phyloP scores from a whole-genome alignment of 2,888 invertebrate genomes.

The Melanargia galathea region DNA sequence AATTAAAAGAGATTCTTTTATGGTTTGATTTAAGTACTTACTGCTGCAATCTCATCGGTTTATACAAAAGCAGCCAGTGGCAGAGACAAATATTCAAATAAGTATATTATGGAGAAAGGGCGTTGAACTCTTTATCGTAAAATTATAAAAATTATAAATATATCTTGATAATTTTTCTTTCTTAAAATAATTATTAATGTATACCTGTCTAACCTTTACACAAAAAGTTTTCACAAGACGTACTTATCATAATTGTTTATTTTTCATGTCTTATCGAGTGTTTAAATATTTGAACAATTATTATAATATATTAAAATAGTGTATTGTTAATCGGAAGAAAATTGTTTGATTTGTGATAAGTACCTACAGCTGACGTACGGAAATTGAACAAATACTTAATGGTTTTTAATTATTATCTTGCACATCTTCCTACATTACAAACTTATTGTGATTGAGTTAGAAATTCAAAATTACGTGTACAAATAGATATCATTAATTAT shows the following conservation, averaged over 20 bases:
- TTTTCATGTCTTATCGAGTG: neutral
- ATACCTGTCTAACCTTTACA: neutral
- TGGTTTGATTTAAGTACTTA: no score
- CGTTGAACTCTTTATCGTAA: no score
- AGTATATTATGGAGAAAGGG: no score
- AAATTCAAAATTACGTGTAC: no score
- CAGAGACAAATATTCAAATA: no score
- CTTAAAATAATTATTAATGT: neutral
- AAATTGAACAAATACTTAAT: neutral
- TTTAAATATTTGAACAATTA: conserved; percentile 11
- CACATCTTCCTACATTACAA: no score
- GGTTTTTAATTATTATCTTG: no score
- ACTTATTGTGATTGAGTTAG: no score
- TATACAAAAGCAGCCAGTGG: no score
- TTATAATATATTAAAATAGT: conserved; percentile 6
- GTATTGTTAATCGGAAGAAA: neutral
- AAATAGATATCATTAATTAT: no score
- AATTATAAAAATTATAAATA: neutral
- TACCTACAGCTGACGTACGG: neutral
- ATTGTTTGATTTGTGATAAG: conserved; percentile 1
- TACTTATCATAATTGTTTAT: neutral
- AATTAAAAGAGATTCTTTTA: no score
- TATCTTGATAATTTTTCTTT: neutral
- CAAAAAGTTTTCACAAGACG: neutral
- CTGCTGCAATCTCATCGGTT: no score